phyloP scores from a whole-genome alignment of 2,797 vertebrate species.

The Squalus acanthias region DNA sequence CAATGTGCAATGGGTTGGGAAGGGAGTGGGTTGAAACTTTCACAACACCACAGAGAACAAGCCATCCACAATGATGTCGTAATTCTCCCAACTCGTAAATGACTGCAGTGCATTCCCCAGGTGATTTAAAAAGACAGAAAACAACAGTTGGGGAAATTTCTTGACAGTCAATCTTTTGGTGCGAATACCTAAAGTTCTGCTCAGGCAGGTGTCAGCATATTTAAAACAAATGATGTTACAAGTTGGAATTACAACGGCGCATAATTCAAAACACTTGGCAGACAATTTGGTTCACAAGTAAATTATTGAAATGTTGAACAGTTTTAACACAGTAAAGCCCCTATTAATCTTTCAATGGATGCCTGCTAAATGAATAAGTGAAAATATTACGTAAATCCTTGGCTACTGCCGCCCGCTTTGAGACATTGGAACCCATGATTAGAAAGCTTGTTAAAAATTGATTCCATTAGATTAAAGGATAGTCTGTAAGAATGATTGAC shows the following conservation, averaged over 20 bases:
- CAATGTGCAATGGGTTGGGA: not conserved
- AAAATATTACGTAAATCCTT: constrained; percentile 20
- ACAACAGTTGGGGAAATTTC: not conserved
- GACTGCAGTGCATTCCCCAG: not conserved
- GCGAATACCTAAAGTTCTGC: not conserved
- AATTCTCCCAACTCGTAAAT: not conserved
- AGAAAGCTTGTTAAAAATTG: constrained; percentile 1
- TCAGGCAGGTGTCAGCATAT: not conserved
- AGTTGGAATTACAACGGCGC: not conserved
- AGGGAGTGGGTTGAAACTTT: not conserved
- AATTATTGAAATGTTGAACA: not conserved
- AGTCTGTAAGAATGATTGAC: not conserved
- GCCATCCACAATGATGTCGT: not conserved
- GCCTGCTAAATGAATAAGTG: constrained; percentile 8
- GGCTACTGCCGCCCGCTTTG: not conserved
- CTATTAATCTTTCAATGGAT: not conserved
- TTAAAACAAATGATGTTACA: not conserved
- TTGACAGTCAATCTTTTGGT: not conserved
- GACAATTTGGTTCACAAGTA: not conserved
- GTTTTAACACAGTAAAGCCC: not conserved
- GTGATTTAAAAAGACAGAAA: not conserved
- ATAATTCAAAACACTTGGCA: not conserved
- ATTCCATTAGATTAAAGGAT: constrained; percentile 9
- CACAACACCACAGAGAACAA: not conserved
- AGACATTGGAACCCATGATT: not conserved